These are phyloP conservation scores for Polietes domitor DNA, from an alignment of 2,888 invertebrate species.

Conservation along the genomic window DNA sequence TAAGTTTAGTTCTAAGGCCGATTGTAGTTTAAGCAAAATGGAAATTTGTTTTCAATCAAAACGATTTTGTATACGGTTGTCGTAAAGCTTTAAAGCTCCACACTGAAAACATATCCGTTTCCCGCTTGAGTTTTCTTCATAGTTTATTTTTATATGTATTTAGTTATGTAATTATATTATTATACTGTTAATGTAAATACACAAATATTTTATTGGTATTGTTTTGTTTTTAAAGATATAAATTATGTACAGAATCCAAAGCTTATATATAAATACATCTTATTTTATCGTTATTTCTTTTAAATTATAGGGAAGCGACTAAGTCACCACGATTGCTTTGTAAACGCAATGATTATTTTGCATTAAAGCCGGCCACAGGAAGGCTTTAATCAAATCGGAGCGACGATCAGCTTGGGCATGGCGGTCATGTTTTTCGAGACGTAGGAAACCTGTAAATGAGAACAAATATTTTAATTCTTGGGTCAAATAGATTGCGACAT, in stretches of 20 bases:
- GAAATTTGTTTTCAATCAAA: not conserved
- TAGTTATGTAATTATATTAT: not conserved
- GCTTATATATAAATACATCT: not conserved
- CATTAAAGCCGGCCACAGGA: slow-evolving; percentile 93
- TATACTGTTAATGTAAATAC: not conserved
- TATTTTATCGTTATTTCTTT: slow-evolving; percentile 24
- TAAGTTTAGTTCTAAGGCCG: slow-evolving; percentile 75
- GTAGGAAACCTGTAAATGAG: slow-evolving; percentile 86
- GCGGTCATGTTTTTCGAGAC: slow-evolving; percentile 89
- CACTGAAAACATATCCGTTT: not conserved
- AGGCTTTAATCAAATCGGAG: slow-evolving; percentile 88
- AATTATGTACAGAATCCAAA: slow-evolving; percentile 55
- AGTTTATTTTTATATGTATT: not conserved
- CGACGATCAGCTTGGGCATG: slow-evolving; percentile 89
- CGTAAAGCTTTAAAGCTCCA: not conserved
- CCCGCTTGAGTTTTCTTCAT: not conserved
- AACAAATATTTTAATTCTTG: too few relatives aligned
- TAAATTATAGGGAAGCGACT: slow-evolving; percentile 68
- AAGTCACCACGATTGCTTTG: slow-evolving; percentile 93
- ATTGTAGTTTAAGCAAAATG: slow-evolving; percentile 69
- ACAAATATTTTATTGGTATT: not conserved
- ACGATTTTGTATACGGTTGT: slow-evolving; percentile 15
- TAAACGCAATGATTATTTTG: slow-evolving; percentile 90
- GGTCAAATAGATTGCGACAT: too few relatives aligned
- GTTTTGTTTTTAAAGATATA: not conserved